Percentiles rank a stretch among this genome's conserved stretches.
These are phyloP conservation scores for Macaca mulatta DNA, from an alignment of 2,113 vertebrate genomes.

Conservation along the genomic window DNA sequence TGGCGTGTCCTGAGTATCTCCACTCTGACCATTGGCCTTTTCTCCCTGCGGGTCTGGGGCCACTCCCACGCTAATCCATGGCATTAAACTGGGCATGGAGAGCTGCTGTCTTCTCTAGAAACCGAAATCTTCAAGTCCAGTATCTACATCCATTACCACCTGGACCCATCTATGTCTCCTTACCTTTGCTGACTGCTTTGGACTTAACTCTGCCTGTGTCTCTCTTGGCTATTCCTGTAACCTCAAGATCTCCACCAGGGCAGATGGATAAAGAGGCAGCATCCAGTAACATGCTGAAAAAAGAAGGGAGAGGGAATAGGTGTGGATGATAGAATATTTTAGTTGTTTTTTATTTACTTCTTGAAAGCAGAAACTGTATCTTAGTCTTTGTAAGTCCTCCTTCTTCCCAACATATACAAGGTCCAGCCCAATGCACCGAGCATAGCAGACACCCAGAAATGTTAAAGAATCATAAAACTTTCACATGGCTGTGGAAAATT, in stretches of 20 bases:
- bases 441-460: not conserved
- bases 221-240: not conserved
- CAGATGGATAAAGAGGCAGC: not conserved
- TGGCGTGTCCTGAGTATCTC: not conserved
- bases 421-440: not conserved
- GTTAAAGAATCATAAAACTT: not conserved
- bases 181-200: not conserved
- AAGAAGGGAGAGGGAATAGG: not conserved
- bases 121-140: not conserved
- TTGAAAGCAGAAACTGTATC: not conserved
- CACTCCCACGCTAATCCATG: not conserved
- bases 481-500: not conserved
- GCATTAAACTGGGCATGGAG: not conserved
- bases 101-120: not conserved
- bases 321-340: not conserved
- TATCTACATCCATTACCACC: not conserved
- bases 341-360: not conserved
- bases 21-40: not conserved
- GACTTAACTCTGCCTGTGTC: not conserved
- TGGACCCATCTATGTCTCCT: not conserved
- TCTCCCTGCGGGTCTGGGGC: not conserved
- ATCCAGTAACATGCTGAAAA: not conserved
- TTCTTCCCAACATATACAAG: not conserved
- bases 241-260: not conserved
- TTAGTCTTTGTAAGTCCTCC: not conserved